Conservation (phyloP, 2,888 invertebrate genomes). For the Busseola fusca region DNA sequence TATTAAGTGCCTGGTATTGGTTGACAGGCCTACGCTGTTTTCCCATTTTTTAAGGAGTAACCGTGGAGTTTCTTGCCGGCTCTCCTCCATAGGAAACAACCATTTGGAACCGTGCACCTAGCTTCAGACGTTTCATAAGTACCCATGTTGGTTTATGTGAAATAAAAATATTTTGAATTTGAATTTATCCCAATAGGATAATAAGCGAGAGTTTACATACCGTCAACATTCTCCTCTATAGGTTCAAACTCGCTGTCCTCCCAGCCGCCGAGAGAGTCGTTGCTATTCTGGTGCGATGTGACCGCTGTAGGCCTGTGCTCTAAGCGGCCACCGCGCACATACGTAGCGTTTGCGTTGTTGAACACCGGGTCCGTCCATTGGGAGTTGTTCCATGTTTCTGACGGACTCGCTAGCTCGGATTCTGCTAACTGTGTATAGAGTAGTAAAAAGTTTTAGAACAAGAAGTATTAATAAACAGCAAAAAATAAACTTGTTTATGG, state of each 20-base stretch:
- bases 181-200: too few species aligned
- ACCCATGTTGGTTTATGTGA: too few species aligned
- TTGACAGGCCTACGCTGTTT: too few species aligned
- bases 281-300: conserved; percentile 85
- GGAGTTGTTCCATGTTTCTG: conserved; percentile 90
- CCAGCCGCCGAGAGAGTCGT: conserved; percentile 90
- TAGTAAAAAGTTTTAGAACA: conserved; percentile 25
- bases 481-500: too few species aligned
- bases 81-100: too few species aligned
- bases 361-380: conserved; percentile 77
- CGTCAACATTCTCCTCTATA: conserved; percentile 91
- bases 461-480: too few species aligned
- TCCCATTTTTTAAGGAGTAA: too few species aligned
- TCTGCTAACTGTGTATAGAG: conserved; percentile 77
- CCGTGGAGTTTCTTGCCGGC: too few species aligned
- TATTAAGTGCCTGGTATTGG: too few species aligned
- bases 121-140: too few species aligned
- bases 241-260: conserved; percentile 95
- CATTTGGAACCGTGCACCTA: too few species aligned
- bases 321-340: conserved; percentile 70
- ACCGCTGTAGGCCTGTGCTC: conserved; percentile 73
- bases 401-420: conserved; percentile 89
- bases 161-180: too few species aligned
- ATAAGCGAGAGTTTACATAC: conserved; percentile 68
- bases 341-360: conserved; percentile 77